These are phyloP conservation scores for Pao palembangensis DNA, from an alignment of 2,113 vertebrate species.

Conservation along the genomic window DNA sequence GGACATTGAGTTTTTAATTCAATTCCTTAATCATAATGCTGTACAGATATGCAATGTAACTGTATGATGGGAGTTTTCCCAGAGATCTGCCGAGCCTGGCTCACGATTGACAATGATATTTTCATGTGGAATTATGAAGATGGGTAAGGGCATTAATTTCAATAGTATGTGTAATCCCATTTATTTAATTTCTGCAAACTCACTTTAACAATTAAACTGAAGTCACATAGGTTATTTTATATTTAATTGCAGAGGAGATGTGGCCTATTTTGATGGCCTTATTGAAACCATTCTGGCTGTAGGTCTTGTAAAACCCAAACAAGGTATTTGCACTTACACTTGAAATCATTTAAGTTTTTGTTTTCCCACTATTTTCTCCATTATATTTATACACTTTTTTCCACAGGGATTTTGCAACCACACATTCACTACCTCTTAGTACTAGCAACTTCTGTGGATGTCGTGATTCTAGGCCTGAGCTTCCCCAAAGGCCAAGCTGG, in stretches of 20 bases:
- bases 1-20: background rate
- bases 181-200: background rate
- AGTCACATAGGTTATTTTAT: background rate
- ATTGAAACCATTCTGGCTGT: conserved; percentile 98
- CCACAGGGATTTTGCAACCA: conserved; percentile 92
- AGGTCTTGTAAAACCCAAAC: conserved; percentile 91
- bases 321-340: conserved; percentile 72
- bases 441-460: conserved; percentile 93
- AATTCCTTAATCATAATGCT: conserved; percentile 66
- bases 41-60: conserved; percentile 96
- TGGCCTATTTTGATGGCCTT: conserved; percentile 95
- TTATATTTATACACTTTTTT: background rate
- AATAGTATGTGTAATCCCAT: background rate
- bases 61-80: conserved; percentile 99
- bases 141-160: conserved; percentile 76
- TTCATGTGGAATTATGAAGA: conserved; percentile 99
- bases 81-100: conserved; percentile 92
- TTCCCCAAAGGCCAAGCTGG: conserved; percentile 86
- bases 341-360: background rate
- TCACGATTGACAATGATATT: conserved; percentile 96
- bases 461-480: conserved; percentile 92
- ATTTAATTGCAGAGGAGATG: conserved; percentile 80
- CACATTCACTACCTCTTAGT: conserved; percentile 91
- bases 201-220: background rate
- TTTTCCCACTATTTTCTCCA: background rate